These are phyloP conservation scores for Chrysochloris asiatica DNA, from an alignment of 2,113 vertebrate genomes.

Conservation along the genomic window DNA sequence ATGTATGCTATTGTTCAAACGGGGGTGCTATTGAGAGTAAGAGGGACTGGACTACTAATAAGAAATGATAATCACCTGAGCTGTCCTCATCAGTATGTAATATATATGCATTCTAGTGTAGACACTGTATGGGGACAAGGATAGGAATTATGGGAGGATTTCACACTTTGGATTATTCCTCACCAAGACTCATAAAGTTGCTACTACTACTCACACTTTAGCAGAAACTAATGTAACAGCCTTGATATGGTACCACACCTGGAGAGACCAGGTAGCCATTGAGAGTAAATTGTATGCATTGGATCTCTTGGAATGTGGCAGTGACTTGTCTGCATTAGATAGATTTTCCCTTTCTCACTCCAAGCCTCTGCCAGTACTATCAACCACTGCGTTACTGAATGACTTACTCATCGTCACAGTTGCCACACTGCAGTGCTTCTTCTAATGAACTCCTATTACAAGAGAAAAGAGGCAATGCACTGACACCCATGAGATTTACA, in stretches of 20 bases:
- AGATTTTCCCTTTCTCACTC: neutral
- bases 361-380: slow-evolving; percentile 1
- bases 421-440: slow-evolving; percentile 42
- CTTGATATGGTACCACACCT: neutral
- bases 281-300: neutral
- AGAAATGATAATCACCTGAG: neutral
- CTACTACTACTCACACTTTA: neutral
- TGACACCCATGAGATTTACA: neutral
- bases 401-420: neutral
- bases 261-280: neutral
- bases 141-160: neutral
- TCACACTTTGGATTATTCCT: neutral
- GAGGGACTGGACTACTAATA: neutral
- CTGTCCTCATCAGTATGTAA: neutral
- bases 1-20: neutral
- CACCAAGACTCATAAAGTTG: neutral
- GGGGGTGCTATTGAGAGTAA: neutral
- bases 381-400: slow-evolving; percentile 14
- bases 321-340: neutral
- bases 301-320: neutral
- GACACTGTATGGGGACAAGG: neutral
- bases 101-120: neutral
- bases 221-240: neutral
- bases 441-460: neutral
- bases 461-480: slow-evolving; percentile 3